A percentile compares a stretch with the other conserved stretches of the same genome.
phyloP scores from a whole-genome alignment of 1,140 invertebrate species.

The Lerema accius region DNA sequence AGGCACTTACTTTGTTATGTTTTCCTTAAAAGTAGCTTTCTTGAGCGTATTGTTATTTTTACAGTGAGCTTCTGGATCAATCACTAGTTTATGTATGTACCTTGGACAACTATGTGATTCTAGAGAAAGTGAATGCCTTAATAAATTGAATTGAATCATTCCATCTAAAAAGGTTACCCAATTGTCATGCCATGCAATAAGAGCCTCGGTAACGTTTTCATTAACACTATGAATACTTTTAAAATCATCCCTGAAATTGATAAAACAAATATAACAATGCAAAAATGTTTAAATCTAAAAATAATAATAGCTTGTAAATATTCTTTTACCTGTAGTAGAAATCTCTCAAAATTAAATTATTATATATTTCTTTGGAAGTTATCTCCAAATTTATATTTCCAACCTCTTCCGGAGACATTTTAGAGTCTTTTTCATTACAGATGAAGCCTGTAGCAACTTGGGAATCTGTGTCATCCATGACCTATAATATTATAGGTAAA shows the following conservation, averaged over 20 bases:
- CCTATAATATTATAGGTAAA: not conserved
- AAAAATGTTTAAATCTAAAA: too few relatives aligned
- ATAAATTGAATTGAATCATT: not conserved
- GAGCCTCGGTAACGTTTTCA: not conserved
- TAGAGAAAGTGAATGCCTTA: not conserved
- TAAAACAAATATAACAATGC: too few relatives aligned
- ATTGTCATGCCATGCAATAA: not conserved
- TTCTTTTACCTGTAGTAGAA: not conserved
- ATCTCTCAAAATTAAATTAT: not conserved
- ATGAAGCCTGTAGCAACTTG: not conserved
- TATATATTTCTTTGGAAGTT: not conserved
- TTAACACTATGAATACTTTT: slow-evolving; percentile 4
- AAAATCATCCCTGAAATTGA: not conserved
- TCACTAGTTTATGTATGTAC: not conserved
- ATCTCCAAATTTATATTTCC: not conserved
- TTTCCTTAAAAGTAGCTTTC: not conserved
- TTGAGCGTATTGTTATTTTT: not conserved
- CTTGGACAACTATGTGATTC: not conserved
- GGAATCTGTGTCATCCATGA: not conserved
- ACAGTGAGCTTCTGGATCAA: not conserved
- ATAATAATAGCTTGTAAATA: too few relatives aligned
- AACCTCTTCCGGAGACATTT: not conserved
- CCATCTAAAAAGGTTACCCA: not conserved
- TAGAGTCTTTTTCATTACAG: too few relatives aligned
- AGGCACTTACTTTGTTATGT: not conserved